These are phyloP conservation scores for Laticauda laticaudata DNA, from an alignment of 2,113 vertebrate species.

Conservation along the genomic window DNA sequence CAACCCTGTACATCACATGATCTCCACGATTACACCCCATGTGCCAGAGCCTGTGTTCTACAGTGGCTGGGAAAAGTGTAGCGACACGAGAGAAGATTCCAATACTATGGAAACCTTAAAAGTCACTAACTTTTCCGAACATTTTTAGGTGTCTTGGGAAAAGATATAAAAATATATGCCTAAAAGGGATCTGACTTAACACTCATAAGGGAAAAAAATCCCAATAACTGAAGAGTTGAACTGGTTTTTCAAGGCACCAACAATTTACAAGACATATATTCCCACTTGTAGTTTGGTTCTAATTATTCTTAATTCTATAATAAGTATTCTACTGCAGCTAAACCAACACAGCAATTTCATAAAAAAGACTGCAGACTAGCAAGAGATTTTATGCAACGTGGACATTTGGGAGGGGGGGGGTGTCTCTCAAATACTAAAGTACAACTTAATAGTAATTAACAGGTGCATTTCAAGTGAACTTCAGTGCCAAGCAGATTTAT, in stretches of 20 bases:
- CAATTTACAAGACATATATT: conserved; percentile 12
- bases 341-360: conserved; percentile 33
- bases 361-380: conserved; percentile 38
- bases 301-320: background rate
- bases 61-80: no score
- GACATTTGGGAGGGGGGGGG: background rate
- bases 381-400: background rate
- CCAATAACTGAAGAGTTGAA: background rate
- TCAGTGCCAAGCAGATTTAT: background rate
- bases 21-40: no score
- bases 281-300: conserved; percentile 7
- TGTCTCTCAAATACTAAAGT: conserved; percentile 27
- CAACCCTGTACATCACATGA: no score
- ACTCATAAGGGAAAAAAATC: conserved; percentile 12
- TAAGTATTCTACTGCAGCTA: conserved; percentile 36
- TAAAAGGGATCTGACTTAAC: background rate
- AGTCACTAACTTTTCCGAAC: background rate
- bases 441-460: background rate
- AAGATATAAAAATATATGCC: background rate
- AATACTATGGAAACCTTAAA: background rate
- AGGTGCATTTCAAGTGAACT: conserved; percentile 23
- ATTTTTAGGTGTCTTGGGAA: background rate
- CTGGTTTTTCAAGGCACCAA: conserved; percentile 40
- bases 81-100: no score
- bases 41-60: no score